These are phyloP conservation scores for Chloroceryle inda DNA, from an alignment of 2,797 vertebrate genomes.

Conservation along the genomic window DNA sequence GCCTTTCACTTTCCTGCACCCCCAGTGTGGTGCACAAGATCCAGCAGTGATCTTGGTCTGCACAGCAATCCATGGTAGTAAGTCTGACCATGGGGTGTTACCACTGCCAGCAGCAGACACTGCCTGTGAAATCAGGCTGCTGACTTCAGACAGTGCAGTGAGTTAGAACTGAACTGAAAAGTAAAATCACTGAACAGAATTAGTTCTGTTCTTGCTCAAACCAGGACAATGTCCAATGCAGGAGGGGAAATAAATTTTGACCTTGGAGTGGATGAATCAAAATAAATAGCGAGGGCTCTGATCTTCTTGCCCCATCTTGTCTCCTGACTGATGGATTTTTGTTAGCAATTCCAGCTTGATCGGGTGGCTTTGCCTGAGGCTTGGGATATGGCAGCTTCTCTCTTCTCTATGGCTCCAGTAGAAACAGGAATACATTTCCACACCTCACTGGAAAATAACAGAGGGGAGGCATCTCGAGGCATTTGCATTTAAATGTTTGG, in stretches of 20 bases:
- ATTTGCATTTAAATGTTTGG: conserved; percentile 29
- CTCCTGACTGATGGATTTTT: conserved; percentile 25
- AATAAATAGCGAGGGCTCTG: neutral
- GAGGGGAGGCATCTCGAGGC: conserved; percentile 36
- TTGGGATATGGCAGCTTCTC: conserved; percentile 21
- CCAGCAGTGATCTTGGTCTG: too few species aligned
- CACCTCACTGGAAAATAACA: conserved; percentile 68
- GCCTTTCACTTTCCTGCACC: too few species aligned
- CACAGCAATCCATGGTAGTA: too few species aligned
- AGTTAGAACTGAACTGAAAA: too few species aligned
- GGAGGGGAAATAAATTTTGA: neutral
- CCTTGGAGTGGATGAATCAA: neutral
- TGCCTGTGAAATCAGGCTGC: too few species aligned
- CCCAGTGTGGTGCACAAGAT: too few species aligned
- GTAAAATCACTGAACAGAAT: too few species aligned
- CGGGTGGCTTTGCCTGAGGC: conserved; percentile 56
- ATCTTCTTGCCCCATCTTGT: conserved; percentile 4
- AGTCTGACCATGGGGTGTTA: too few species aligned
- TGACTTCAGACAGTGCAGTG: too few species aligned
- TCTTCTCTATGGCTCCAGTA: neutral
- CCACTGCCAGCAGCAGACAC: too few species aligned
- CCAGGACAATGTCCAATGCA: neutral
- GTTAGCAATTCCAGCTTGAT: conserved; percentile 31
- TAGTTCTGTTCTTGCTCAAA: too few species aligned
- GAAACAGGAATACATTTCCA: conserved; percentile 69